Percentiles rank a stretch among this genome's conserved stretches.
Conservation (phyloP, 2,113 vertebrate species). For the Callipepla californica region DNA sequence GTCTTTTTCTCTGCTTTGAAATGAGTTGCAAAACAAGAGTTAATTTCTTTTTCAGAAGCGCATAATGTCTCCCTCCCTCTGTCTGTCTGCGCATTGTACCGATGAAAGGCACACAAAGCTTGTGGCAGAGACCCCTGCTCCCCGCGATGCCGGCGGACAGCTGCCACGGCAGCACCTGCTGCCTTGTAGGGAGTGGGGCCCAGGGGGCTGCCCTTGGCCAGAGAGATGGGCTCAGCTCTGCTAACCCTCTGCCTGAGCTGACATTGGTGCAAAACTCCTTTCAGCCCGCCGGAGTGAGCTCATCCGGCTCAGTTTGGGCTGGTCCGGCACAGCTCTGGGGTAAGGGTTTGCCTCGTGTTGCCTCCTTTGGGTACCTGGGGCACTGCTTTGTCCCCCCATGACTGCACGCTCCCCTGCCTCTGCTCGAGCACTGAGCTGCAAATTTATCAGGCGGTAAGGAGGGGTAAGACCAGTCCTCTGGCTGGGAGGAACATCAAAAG, state of each 20-base stretch:
- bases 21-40: constrained; percentile 55
- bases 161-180: neutral
- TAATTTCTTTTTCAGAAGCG: constrained; percentile 45
- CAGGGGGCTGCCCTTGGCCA: neutral
- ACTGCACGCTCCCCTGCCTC: neutral
- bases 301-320: neutral
- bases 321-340: neutral
- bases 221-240: neutral
- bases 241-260: neutral
- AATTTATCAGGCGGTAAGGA: neutral
- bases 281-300: neutral
- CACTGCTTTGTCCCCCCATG: neutral
- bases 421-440: neutral
- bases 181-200: neutral
- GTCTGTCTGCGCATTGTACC: constrained; percentile 14
- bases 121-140: neutral
- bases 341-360: neutral
- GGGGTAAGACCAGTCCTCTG: neutral
- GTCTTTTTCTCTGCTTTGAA: constrained; percentile 25
- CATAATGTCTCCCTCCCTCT: neutral
- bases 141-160: fast-evolving
- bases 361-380: neutral
- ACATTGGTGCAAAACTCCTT: neutral
- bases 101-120: constrained; percentile 35
- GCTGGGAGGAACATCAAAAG: neutral